These are phyloP conservation scores for Psilopsiagon aymara DNA, from an alignment of 2,113 vertebrate genomes.

Conservation along the genomic window DNA sequence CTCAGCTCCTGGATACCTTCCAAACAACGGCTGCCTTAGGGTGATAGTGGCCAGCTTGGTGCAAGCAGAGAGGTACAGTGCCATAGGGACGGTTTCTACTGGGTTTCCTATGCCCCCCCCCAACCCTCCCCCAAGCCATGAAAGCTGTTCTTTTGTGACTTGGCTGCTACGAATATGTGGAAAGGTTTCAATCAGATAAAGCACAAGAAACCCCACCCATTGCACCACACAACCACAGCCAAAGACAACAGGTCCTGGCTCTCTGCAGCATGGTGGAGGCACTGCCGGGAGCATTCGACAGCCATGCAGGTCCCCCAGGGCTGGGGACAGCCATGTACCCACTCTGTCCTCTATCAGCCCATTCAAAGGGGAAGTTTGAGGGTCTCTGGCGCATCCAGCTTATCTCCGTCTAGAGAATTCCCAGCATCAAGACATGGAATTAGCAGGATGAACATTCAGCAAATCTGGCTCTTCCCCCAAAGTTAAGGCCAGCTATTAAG, in stretches of 20 bases:
- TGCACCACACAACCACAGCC: fast-evolving
- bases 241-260: neutral
- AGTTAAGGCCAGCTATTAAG: neutral
- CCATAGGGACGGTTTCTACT: neutral
- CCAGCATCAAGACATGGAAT: neutral
- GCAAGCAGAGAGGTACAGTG: neutral
- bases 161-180: fast-evolving
- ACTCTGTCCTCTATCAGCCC: neutral
- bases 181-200: neutral
- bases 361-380: neutral
- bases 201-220: neutral
- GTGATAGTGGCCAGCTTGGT: neutral
- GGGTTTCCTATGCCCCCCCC: neutral
- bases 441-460: neutral
- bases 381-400: neutral
- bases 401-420: neutral
- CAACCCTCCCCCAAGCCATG: too few relatives aligned
- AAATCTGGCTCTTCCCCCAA: neutral
- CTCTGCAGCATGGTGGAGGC: fast-evolving
- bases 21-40: neutral
- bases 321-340: fast-evolving
- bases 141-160: neutral
- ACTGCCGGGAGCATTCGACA: fast-evolving
- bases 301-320: fast-evolving
- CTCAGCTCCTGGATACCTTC: neutral